Evolutionary conservation across 2,113 vertebrate species (phyloP).

Genomic region (Morone saxatilis): DNA sequence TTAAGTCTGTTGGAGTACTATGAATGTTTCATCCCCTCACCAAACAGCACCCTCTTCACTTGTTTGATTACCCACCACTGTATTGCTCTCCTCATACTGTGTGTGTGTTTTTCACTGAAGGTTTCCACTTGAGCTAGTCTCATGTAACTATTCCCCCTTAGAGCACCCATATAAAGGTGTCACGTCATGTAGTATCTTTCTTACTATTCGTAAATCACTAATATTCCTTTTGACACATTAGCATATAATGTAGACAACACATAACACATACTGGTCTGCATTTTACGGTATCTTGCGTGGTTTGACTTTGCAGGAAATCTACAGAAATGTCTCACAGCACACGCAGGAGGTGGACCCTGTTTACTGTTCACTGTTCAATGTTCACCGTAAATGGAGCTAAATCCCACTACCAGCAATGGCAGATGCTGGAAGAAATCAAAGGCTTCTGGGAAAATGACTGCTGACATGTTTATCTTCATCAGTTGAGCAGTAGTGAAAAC

Average conservation of each 20-base stretch:
- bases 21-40: constrained; percentile 35
- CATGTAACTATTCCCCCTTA: neutral
- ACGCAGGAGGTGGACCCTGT: neutral
- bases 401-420: neutral
- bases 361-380: neutral
- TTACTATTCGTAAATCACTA: neutral
- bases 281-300: neutral
- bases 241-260: neutral
- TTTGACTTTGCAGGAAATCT: neutral
- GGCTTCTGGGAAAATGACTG: neutral
- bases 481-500: constrained; percentile 23
- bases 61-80: constrained; percentile 6
- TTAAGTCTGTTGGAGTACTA: constrained; percentile 28
- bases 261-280: neutral
- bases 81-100: neutral
- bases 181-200: neutral
- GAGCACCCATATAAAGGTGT: neutral
- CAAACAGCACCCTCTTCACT: constrained; percentile 13
- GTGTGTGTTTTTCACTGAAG: neutral
- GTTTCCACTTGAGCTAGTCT: neutral
- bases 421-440: constrained; percentile 18
- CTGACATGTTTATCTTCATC: constrained; percentile 37
- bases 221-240: constrained; percentile 2
- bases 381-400: neutral
- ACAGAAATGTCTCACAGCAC: neutral